Base-by-base conservation (phyloP, 1,140 invertebrate species). In the Caerostris extrusa region DNA sequence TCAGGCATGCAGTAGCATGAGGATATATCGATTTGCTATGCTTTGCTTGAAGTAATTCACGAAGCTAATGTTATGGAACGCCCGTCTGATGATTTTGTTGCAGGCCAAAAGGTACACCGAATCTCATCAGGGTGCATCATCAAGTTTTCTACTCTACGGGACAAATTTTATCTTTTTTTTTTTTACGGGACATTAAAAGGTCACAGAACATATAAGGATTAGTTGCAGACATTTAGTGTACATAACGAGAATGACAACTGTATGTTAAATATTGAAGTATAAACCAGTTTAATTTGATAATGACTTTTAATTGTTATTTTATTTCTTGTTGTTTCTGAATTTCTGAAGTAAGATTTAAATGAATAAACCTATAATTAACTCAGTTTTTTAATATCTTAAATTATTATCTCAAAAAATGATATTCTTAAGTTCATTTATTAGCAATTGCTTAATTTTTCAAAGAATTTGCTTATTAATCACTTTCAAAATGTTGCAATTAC, bases 161-260 rank as follows among this genome's bases (percentile, higher is more conserved):
- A 87, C 60, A 77, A 53, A 77, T 53, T 77, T 77, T 53, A 77
- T 50, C 19, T 53, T 7, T 8, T 3, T 77, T 77, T 77, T 77
- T 77, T 77, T 50, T 77, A 53, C 71, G 71, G 71, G 71, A 77
- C 71, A 87, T 64, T 87, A 87, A 87, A 87, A 61, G 85, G 60
- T 87, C 58, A 64, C 64, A 50, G 57, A 50, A 87, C 85, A 87
- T 53, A 87, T 10, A 87, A 19, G 58, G 34, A 87, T 87, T 87
- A 60, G 57, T 61, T 10, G 5, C 6, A 14, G 12, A 87, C 58
- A 87, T 17, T 50, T 12, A 17, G 12, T 61, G 81, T 83, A 10
- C 53, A 34, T 5, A 19, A 34, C n/a, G 34, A 10, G 19, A 8
- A 34, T 77, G 53, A 81, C 12, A 64, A n/a, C 7, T 3, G 6